phyloP scores from a whole-genome alignment of 2,113 vertebrate species.

The Myrmecophaga tridactyla region DNA sequence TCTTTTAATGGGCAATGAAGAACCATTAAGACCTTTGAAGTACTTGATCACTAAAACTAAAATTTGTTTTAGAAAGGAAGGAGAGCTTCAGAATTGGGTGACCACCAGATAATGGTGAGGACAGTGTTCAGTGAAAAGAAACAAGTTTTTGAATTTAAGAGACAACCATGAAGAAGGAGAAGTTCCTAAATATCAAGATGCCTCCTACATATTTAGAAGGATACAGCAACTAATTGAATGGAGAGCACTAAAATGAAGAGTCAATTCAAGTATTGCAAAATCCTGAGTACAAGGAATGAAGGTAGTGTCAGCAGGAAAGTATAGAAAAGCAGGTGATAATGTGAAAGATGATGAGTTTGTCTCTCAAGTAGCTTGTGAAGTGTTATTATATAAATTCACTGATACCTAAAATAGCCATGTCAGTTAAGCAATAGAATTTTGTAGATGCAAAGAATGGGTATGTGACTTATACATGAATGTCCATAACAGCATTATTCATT shows the following conservation, averaged over 20 bases:
- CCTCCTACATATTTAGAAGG: neutral
- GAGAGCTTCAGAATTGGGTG: neutral
- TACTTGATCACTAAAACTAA: neutral
- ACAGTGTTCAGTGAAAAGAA: neutral
- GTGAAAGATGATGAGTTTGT: neutral
- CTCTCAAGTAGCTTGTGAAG: neutral
- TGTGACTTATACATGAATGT: neutral
- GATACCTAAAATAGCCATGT: neutral
- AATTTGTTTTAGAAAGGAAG: neutral
- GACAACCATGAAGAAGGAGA: neutral
- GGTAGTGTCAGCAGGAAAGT: neutral
- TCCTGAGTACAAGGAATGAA: neutral
- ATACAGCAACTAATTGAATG: neutral
- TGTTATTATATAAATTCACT: neutral
- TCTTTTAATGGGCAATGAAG: neutral
- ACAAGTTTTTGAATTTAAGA: neutral
- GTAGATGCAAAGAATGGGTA: neutral
- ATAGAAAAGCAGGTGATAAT: neutral
- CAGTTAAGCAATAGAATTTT: neutral
- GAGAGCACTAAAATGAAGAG: neutral
- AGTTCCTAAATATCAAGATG: neutral
- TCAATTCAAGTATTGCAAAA: neutral
- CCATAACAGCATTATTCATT: neutral
- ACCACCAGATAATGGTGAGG: neutral
- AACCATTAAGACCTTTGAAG: neutral